phyloP scores from a whole-genome alignment of 2,888 invertebrate species.

The Stenchaetothrips biformis region DNA sequence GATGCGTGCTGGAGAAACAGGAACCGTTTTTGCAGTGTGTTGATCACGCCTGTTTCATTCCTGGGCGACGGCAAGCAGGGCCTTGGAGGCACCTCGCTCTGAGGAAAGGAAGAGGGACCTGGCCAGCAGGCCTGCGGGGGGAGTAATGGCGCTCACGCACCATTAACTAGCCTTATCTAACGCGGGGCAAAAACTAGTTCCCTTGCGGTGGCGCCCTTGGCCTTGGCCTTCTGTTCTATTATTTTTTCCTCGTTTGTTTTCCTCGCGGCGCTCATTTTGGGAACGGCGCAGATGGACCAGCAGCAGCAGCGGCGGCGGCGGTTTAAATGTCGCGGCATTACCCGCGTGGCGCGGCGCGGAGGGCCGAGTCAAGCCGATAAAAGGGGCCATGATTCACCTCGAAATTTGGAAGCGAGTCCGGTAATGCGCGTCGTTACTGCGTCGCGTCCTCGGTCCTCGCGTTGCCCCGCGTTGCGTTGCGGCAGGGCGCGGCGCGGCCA shows the following conservation, averaged over 20 bases:
- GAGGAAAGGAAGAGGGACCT: too few species aligned
- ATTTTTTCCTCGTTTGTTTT: not conserved
- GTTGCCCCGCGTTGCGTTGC: not conserved
- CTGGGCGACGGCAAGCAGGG: too few species aligned
- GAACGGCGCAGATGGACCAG: not conserved
- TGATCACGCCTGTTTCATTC: too few species aligned
- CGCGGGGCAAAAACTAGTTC: not conserved
- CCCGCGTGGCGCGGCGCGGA: not conserved
- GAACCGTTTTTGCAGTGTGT: too few species aligned
- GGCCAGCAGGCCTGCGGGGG: not conserved
- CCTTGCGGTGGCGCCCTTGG: not conserved
- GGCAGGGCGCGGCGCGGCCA: not conserved
- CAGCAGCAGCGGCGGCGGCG: not conserved
- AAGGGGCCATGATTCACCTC: too few species aligned
- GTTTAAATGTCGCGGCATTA: not conserved
- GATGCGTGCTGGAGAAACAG: too few species aligned
- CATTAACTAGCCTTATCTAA: conserved; percentile 1
- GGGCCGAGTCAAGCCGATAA: not conserved
- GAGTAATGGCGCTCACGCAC: not conserved
- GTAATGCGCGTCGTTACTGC: too few species aligned
- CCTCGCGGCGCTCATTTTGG: too few species aligned
- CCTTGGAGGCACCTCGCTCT: too few species aligned
- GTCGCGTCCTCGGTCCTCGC: too few species aligned
- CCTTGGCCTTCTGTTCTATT: not conserved
- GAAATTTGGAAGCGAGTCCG: too few species aligned